phyloP scores from a whole-genome alignment of 2,113 vertebrate species.

The Rhipidura dahli region DNA sequence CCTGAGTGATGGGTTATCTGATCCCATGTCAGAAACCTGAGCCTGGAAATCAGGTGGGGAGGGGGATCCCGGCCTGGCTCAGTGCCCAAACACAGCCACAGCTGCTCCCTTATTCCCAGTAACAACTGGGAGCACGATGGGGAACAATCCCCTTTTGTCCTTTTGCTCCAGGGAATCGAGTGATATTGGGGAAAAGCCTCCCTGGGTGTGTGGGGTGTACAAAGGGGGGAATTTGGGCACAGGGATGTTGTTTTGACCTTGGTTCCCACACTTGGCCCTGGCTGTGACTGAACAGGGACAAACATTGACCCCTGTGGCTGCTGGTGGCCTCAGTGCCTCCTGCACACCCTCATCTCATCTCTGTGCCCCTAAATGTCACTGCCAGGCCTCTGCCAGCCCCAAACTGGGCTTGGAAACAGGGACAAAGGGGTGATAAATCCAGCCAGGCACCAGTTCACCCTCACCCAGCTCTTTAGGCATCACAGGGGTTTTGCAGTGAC shows the following conservation, averaged over 20 bases:
- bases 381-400: neutral
- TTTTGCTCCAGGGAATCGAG: neutral
- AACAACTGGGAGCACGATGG: neutral
- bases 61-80: slow-evolving; percentile 32
- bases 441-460: neutral
- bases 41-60: slow-evolving; percentile 6
- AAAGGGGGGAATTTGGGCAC: neutral
- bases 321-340: neutral
- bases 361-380: neutral
- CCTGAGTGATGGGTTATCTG: slow-evolving; percentile 71
- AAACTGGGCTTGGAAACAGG: neutral
- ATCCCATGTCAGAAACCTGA: slow-evolving; percentile 61
- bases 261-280: neutral
- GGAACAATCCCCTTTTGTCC: slow-evolving; percentile 30
- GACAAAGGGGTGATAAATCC: neutral
- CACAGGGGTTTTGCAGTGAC: neutral
- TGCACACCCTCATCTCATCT: neutral
- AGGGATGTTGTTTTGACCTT: neutral
- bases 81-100: neutral
- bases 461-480: neutral
- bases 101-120: slow-evolving; percentile 22
- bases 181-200: neutral
- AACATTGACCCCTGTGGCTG: rapidly evolving
- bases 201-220: neutral
- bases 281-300: neutral